Evolutionary conservation across 2,888 invertebrate species (phyloP), one percentile per base, ranked within the genome.

Genomic region (Nomada flava): DNA sequence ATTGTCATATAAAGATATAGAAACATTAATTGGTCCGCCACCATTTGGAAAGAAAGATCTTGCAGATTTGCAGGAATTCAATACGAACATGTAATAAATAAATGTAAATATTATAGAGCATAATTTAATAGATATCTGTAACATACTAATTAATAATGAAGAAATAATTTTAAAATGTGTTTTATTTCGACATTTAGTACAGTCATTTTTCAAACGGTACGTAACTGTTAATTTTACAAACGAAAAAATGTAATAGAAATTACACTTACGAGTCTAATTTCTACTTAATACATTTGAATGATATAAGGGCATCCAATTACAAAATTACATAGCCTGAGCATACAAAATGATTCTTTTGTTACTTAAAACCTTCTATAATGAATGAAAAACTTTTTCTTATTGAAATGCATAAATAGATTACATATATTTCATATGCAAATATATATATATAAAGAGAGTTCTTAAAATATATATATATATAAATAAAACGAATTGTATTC

Each of bases 1-100:
- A 0, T 94, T 99, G 7, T 97, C 97, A 91, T 98, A 98, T 92
- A 97, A 98, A 81, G 98, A 99, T 89, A 97, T 99, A 2, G 97
- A 97, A 90, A 94, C 94, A 11, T 95, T 99, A 65, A 96, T 99
- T 83, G 99, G 99, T 0, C 97, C 98, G 1, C 98, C 99, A 0
- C 96, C 97, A 0, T 95, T 95, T 70, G 96, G 96, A 0, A 95
- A 96, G 74, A 97, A 97, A 90, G 95, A 95, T 74, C 94, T 97
- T 74, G 95, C 98, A 57, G 98, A 97, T 83, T 96, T 97, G 0
- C 96, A 96, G 0, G 97, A 98, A 89, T 98, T 98, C 91, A 63
- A 84, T 42, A 47, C 70, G 67, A 65, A 73, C 26, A 67, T 71
- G 59, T 65, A 86, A 72, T 50, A 78, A 47, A 42, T 44, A 53